Conservation (phyloP, 2,888 invertebrate genomes). For the Magallana nippona region DNA sequence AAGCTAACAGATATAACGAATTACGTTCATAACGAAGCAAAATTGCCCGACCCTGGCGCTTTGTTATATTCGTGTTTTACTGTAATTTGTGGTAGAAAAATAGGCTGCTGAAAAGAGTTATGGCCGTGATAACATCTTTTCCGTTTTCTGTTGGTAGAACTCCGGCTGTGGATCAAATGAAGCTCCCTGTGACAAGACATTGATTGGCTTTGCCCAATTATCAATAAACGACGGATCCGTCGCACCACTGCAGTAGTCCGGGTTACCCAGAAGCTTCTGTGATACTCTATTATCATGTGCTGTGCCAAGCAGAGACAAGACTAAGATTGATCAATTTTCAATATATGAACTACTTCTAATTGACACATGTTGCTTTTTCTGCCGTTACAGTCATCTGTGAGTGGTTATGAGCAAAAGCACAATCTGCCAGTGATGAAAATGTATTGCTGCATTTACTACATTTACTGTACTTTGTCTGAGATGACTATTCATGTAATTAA, state of each 20-base stretch:
- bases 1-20: no score
- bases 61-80: no score
- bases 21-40: no score
- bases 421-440: no score
- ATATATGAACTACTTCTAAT: background rate
- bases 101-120: background rate
- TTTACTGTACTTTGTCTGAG: no score
- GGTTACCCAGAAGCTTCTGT: slow-evolving; percentile 13
- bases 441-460: no score
- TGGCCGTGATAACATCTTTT: background rate
- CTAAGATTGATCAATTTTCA: background rate
- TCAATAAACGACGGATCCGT: slow-evolving; percentile 65
- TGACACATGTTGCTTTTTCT: no score
- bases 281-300: slow-evolving; percentile 4
- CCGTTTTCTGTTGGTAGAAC: slow-evolving; percentile 76
- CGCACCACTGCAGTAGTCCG: slow-evolving; percentile 14
- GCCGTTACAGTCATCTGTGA: no score
- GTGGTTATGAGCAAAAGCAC: no score
- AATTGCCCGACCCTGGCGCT: no score
- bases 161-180: slow-evolving; percentile 85
- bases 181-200: slow-evolving; percentile 94
- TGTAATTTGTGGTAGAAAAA: background rate
- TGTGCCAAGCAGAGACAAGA: slow-evolving; percentile 16
- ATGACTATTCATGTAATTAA: no score
- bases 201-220: slow-evolving; percentile 98